Evolutionary conservation across 2,113 vertebrate species (phyloP).

Genomic region (Eretmochelys imbricata): DNA sequence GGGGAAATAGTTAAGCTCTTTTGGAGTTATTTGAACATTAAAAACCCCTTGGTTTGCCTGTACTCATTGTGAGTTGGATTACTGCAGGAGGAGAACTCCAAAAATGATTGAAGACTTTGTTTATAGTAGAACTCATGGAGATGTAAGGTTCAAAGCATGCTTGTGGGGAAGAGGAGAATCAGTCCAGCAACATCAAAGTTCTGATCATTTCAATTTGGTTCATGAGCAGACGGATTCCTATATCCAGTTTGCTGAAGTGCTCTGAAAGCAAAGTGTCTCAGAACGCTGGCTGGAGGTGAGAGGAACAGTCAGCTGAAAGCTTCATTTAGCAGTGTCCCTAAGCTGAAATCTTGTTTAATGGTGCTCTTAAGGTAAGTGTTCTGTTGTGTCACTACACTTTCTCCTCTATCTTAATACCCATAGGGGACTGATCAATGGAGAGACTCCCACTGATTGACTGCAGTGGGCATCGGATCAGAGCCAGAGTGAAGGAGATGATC

Average conservation of each 20-base stretch:
- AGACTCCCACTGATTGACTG: neutral
- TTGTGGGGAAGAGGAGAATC: neutral
- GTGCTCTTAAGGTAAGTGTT: neutral
- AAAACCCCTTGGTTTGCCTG: neutral
- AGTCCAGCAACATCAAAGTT: neutral
- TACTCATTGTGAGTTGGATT: neutral
- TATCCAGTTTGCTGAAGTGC: too few species aligned
- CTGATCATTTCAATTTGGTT: neutral
- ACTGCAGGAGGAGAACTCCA: neutral
- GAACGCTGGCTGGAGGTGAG: fast-evolving
- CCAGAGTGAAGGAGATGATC: neutral
- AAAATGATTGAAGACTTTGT: neutral
- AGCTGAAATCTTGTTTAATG: too few species aligned
- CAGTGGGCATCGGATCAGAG: neutral
- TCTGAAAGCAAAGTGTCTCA: neutral
- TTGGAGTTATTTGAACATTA: neutral
- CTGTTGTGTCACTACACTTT: neutral
- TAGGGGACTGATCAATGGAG: neutral
- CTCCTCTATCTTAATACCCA: neutral
- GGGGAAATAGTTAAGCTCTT: neutral
- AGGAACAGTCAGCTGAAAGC: neutral
- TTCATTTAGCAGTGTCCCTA: neutral
- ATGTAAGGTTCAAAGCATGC: neutral
- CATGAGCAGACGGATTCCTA: too few species aligned
- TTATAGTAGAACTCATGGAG: neutral